phyloP scores from a whole-genome alignment of 2,113 vertebrate genomes.

The Narcine bancroftii region DNA sequence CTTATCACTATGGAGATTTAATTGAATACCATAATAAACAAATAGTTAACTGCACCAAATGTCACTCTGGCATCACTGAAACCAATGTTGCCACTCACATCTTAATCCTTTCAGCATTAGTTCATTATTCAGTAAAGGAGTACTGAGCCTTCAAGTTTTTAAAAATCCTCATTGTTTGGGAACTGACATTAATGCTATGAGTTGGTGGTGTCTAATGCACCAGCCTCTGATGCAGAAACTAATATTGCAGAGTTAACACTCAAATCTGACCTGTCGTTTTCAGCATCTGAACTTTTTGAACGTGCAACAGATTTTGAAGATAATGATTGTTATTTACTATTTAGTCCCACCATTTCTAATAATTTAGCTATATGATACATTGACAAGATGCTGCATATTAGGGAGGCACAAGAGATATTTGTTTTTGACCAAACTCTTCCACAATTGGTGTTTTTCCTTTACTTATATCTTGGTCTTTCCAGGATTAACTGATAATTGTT shows the following conservation, averaged over 20 bases:
- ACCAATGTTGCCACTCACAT: neutral
- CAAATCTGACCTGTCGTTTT: neutral
- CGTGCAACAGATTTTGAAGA: neutral
- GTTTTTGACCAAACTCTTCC: neutral
- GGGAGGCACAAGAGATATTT: neutral
- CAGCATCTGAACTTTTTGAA: neutral
- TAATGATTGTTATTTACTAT: neutral
- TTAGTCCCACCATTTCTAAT: neutral
- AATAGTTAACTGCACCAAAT: neutral
- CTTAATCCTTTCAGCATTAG: neutral
- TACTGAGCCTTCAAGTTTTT: neutral
- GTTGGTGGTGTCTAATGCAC: neutral
- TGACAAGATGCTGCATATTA: neutral
- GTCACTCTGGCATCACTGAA: neutral
- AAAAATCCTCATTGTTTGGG: neutral
- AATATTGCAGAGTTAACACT: neutral
- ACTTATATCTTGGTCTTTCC: neutral
- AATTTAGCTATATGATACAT: neutral
- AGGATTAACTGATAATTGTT: neutral
- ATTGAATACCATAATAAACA: neutral
- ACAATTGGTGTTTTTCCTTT: neutral
- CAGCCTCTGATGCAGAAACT: neutral
- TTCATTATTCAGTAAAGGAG: neutral
- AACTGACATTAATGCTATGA: neutral
- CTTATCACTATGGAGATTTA: constrained; percentile 19